Evolutionary conservation across 1,140 invertebrate species (phyloP).

Genomic region (Lutraria rhynchaena): DNA sequence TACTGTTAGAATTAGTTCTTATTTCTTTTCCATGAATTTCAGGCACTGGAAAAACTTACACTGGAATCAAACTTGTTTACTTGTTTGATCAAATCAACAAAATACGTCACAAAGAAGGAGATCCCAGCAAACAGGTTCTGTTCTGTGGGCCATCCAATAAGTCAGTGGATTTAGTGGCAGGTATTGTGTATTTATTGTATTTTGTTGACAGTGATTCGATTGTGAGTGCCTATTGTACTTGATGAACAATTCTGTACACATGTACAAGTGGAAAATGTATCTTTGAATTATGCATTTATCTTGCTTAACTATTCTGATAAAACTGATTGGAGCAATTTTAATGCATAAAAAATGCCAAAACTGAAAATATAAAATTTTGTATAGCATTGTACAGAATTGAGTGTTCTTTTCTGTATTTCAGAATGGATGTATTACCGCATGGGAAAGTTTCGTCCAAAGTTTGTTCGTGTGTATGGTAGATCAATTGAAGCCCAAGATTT

Average conservation of each 20-base stretch:
- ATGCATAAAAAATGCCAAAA: too few species aligned
- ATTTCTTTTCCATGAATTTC: background rate
- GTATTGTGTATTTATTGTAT: conserved; percentile 23
- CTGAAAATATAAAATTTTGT: too few species aligned
- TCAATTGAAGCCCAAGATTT: conserved; percentile 63
- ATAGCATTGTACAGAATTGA: too few species aligned
- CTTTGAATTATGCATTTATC: background rate
- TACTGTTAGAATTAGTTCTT: too few species aligned
- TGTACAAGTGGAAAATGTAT: background rate
- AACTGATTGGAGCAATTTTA: too few species aligned
- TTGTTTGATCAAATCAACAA: conserved; percentile 70
- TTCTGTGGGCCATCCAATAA: conserved; percentile 74
- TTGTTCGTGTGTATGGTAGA: conserved; percentile 69
- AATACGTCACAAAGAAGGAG: background rate
- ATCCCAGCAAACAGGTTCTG: conserved; percentile 62
- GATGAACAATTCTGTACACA: too few species aligned
- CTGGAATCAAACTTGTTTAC: conserved; percentile 70
- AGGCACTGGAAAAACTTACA: conserved; percentile 75
- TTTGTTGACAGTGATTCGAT: too few species aligned
- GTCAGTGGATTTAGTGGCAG: conserved; percentile 65
- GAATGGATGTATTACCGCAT: conserved; percentile 62
- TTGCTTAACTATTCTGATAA: too few species aligned
- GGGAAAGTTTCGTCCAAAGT: conserved; percentile 59
- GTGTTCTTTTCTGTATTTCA: too few species aligned
- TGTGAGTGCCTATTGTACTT: too few species aligned